phyloP scores from a whole-genome alignment of 2,113 vertebrate species.

The Sminthopsis crassicaudata region DNA sequence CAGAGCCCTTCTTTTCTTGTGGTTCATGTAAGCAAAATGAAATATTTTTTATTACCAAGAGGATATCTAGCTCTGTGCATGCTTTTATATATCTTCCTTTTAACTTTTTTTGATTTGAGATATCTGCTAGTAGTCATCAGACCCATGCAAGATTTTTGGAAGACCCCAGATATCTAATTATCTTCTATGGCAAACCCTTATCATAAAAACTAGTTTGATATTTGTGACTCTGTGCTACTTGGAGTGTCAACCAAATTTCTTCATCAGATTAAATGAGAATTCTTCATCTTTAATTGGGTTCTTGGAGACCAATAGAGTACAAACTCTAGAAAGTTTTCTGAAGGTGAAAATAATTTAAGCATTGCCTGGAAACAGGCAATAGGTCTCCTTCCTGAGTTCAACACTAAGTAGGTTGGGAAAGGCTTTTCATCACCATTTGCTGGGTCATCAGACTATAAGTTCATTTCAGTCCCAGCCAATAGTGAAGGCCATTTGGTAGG shows the following conservation, averaged over 20 bases:
- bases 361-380: neutral
- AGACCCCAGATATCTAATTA: neutral
- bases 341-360: neutral
- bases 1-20: rapidly evolving
- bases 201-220: neutral
- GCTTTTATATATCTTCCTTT: neutral
- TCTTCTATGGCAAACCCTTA: neutral
- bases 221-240: neutral
- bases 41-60: neutral
- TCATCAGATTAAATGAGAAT: neutral
- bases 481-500: neutral
- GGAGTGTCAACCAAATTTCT: neutral
- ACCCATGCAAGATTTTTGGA: neutral
- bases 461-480: neutral
- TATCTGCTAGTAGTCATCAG: rapidly evolving
- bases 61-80: neutral
- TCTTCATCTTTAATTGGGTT: neutral
- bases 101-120: neutral
- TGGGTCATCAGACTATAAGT: neutral
- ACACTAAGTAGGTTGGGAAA: neutral
- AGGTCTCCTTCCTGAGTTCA: neutral
- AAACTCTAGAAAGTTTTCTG: neutral
- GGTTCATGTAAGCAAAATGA: neutral
- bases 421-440: neutral
- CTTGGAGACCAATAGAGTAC: neutral